Evolutionary conservation across 1,140 invertebrate genomes (phyloP), one percentile per base, ranked within the genome.

Genomic region (Ridgeia piscesae): DNA sequence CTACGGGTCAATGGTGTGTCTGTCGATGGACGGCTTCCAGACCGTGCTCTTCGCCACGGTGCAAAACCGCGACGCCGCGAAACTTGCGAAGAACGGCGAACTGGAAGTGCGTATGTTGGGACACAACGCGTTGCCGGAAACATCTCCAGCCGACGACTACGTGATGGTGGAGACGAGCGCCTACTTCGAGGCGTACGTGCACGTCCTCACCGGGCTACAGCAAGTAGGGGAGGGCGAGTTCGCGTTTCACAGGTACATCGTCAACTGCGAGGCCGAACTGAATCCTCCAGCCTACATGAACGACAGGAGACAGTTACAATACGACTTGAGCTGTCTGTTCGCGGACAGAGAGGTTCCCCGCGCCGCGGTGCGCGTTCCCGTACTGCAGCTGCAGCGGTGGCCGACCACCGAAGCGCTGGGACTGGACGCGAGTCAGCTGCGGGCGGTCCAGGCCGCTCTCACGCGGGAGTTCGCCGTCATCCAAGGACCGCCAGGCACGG

Each of bases 1-100:
- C 94, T 97, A 96, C 95, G 98, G 98, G 0, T 97, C 97, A 0
- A 95, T 98, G n/a, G 93, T 98, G 0, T 97, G 97, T 93, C 96
- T 98, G 35, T 97, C 97, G 0, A 95, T 93, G 17, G 97, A 98
- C 94, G 96, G 97, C 91, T 98, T 98, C 95, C 95, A 96, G 42
- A 97, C 96, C 48, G 95, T 98, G 50, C 95, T 97, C 58, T 97
- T 98, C 93, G 98, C 97, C 33, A 97, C 96, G 0, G 97, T 98
- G 34, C 94, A 96, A 8, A 96, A 97, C 42, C 95, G 97, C 89
- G 96, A 97, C 88, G 50, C 95, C 1, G 89, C 92, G 0, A 33
- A 88, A 88, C 89, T 96, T 33, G 92, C 92, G 89, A 89, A 96
- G 48, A 42, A 42, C 42, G 97, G 97, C 92, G 96, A 95, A 94